Conservation (phyloP, 2,797 vertebrate species). For the Taenioides sp. region DNA sequence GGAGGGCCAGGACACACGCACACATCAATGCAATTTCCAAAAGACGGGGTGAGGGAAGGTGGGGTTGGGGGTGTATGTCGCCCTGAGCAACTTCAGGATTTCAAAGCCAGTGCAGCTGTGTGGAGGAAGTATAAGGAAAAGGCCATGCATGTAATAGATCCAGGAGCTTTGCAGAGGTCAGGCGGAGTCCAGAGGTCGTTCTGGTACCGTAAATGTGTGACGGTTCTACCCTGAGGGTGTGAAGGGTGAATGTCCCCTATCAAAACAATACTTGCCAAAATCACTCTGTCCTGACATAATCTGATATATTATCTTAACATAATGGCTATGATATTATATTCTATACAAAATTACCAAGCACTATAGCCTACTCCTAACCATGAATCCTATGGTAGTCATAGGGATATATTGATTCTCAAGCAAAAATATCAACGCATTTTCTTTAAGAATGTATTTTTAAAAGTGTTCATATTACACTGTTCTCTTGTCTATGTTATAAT, state of each 20-base stretch:
- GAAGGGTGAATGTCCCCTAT: slow-evolving; percentile 63
- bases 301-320: background rate
- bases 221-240: slow-evolving; percentile 66
- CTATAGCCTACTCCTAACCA: too few species aligned
- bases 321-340: background rate
- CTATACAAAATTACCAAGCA: background rate
- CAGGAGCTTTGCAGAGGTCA: slow-evolving; percentile 70
- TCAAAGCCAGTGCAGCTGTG: slow-evolving; percentile 54
- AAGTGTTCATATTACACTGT: too few species aligned
- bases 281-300: slow-evolving; percentile 24
- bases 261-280: slow-evolving; percentile 57
- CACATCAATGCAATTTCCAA: slow-evolving; percentile 49
- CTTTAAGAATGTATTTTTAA: too few species aligned
- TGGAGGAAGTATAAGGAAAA: slow-evolving; percentile 33
- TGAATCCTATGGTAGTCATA: too few species aligned
- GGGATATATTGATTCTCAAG: too few species aligned
- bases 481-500: too few species aligned
- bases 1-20: slow-evolving; percentile 60
- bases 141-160: slow-evolving; percentile 74
- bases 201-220: slow-evolving; percentile 76
- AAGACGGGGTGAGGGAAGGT: slow-evolving; percentile 38
- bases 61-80: slow-evolving; percentile 51
- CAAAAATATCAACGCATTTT: too few species aligned
- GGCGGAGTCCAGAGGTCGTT: slow-evolving; percentile 79
- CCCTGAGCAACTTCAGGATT: slow-evolving; percentile 69